Evolutionary conservation across 2,797 vertebrate species (phyloP).

Genomic region (Diplodus sargus): DNA sequence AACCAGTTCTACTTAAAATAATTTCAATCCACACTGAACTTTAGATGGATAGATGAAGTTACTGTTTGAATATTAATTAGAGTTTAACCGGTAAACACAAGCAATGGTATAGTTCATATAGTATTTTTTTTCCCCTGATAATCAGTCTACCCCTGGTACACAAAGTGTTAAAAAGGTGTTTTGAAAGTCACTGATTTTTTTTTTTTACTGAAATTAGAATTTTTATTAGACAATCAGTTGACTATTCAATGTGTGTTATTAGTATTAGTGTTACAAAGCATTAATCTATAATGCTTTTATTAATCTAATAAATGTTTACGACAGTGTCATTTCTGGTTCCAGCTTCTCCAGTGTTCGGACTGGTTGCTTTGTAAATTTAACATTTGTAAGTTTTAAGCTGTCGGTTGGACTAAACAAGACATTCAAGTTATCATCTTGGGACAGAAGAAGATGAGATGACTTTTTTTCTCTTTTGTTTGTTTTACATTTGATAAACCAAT

Average conservation of each 20-base stretch:
- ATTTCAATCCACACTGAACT: background rate
- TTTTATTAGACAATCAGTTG: background rate
- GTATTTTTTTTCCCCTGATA: no score
- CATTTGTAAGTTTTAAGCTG: background rate
- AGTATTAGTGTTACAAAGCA: no score
- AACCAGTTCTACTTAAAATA: background rate
- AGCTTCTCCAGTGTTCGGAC: background rate
- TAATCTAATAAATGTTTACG: background rate
- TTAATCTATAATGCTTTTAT: background rate
- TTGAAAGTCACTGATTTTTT: background rate
- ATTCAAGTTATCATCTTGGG: background rate
- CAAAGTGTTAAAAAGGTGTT: no score
- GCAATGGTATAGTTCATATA: no score
- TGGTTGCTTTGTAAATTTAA: background rate
- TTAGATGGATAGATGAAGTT: background rate
- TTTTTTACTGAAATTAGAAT: background rate
- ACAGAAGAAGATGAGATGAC: background rate
- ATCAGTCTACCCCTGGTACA: no score
- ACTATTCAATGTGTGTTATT: background rate
- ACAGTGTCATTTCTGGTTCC: background rate
- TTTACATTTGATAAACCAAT: background rate
- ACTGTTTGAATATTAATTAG: background rate
- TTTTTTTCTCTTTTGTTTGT: background rate
- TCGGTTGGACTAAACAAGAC: background rate
- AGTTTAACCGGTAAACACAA: no score